phyloP scores from a whole-genome alignment of 1,140 invertebrate genomes.

The Drosophila baimaii region DNA sequence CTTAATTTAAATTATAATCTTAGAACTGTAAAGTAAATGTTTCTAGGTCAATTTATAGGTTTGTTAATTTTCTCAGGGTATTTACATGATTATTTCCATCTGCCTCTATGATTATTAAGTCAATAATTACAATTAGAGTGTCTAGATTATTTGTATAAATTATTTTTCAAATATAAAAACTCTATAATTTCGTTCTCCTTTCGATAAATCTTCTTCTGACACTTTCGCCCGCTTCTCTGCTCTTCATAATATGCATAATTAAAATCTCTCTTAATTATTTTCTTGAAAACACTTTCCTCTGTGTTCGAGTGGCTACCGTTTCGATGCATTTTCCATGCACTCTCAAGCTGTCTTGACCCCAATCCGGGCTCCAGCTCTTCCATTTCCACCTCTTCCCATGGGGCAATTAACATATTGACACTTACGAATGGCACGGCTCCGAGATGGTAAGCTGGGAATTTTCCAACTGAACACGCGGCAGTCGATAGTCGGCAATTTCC shows the following conservation, averaged over 20 bases:
- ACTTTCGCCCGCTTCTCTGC: constrained; percentile 34
- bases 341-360: constrained; percentile 58
- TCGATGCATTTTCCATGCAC: constrained; percentile 46
- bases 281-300: constrained; percentile 44
- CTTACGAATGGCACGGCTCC: constrained; percentile 59
- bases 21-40: background rate
- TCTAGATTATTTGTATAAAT: constrained; percentile 11
- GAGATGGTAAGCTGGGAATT: constrained; percentile 56
- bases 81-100: background rate
- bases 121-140: background rate
- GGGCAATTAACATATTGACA: constrained; percentile 74
- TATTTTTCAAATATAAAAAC: background rate
- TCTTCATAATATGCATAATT: constrained; percentile 33
- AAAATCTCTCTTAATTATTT: constrained; percentile 35
- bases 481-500: constrained; percentile 35
- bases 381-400: constrained; percentile 8
- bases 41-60: background rate
- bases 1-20: background rate
- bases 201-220: constrained; percentile 29
- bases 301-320: constrained; percentile 48
- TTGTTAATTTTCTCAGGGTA: background rate
- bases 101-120: background rate
- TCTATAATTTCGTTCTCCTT: background rate
- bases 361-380: constrained; percentile 35
- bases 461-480: constrained; percentile 60